phyloP scores from a whole-genome alignment of 1,140 invertebrate genomes.

The Tachypleus tridentatus region DNA sequence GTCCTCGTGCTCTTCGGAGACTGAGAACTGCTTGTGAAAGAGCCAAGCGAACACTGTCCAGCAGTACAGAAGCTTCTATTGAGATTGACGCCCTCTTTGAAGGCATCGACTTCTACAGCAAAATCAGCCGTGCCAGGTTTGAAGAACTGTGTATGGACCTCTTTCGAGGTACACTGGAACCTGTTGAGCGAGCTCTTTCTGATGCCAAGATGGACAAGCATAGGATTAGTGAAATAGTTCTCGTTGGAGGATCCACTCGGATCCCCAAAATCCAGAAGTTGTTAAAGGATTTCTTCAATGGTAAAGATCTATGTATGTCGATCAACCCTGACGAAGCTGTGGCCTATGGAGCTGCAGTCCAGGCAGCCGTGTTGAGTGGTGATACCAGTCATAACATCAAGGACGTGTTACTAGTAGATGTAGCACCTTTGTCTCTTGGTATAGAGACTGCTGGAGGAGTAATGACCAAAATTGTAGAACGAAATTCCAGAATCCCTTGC shows the following conservation, averaged over 20 bases:
- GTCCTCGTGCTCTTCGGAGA: conserved; percentile 29
- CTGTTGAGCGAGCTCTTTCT: conserved; percentile 30
- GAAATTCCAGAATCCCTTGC: conserved; percentile 53
- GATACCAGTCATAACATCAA: conserved; percentile 28
- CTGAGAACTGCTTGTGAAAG: conserved; percentile 54
- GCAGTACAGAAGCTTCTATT: conserved; percentile 36
- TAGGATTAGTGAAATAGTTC: conserved; percentile 38
- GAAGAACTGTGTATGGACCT: conserved; percentile 32
- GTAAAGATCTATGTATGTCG: conserved; percentile 55
- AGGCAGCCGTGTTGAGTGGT: conserved; percentile 38
- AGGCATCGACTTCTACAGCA: conserved; percentile 44
- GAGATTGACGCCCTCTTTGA: conserved; percentile 64
- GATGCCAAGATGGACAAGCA: conserved; percentile 37
- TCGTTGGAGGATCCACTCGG: conserved; percentile 41
- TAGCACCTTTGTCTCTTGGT: conserved; percentile 35
- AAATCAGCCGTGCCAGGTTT: conserved; percentile 38
- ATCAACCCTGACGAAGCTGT: conserved; percentile 44
- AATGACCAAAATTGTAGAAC: conserved; percentile 50
- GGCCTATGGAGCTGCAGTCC: conserved; percentile 45
- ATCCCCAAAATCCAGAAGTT: conserved; percentile 33
- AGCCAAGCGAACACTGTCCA: conserved; percentile 40
- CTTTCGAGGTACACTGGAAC: conserved; percentile 27
- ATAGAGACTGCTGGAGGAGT: conserved; percentile 52
- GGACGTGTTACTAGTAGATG: conserved; percentile 34
- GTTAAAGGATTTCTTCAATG: conserved; percentile 29